A percentile compares a stretch with the other conserved stretches of the same genome.
phyloP scores from a whole-genome alignment of 1,140 invertebrate species.

The Callitettix versicolor region DNA sequence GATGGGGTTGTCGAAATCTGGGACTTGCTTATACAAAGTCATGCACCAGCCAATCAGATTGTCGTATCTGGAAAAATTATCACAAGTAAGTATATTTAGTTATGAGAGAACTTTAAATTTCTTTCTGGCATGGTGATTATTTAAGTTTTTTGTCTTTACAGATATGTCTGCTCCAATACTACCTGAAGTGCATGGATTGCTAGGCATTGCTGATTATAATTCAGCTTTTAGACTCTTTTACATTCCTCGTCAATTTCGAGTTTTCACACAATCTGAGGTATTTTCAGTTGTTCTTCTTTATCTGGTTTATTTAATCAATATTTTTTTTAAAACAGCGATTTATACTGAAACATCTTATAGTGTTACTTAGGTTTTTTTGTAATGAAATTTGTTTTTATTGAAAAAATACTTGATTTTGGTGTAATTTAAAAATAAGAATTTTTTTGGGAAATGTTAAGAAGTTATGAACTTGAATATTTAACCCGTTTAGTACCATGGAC shows the following conservation, averaged over 20 bases:
- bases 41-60: slow-evolving; percentile 9
- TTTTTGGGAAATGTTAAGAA: too few species aligned
- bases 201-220: slow-evolving; percentile 40
- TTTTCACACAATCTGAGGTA: slow-evolving; percentile 16
- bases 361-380: not conserved
- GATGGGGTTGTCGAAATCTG: slow-evolving; percentile 22
- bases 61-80: slow-evolving; percentile 13
- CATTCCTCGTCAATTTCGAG: slow-evolving; percentile 17
- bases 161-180: slow-evolving; percentile 8
- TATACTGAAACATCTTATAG: not conserved
- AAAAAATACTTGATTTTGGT: not conserved
- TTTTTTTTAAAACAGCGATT: not conserved
- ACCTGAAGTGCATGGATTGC: slow-evolving; percentile 19
- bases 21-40: slow-evolving; percentile 21
- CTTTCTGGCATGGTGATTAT: too few species aligned
- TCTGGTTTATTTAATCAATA: not conserved
- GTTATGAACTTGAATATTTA: too few species aligned
- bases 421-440: too few species aligned
- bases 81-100: slow-evolving; percentile 11
- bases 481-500: too few species aligned
- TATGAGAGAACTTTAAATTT: too few species aligned
- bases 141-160: slow-evolving; percentile 3
- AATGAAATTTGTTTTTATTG: not conserved
- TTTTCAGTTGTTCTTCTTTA: not conserved
- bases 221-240: slow-evolving; percentile 46